Evolutionary conservation across 2,113 vertebrate genomes (phyloP).

Genomic region (Silurus meridionalis): DNA sequence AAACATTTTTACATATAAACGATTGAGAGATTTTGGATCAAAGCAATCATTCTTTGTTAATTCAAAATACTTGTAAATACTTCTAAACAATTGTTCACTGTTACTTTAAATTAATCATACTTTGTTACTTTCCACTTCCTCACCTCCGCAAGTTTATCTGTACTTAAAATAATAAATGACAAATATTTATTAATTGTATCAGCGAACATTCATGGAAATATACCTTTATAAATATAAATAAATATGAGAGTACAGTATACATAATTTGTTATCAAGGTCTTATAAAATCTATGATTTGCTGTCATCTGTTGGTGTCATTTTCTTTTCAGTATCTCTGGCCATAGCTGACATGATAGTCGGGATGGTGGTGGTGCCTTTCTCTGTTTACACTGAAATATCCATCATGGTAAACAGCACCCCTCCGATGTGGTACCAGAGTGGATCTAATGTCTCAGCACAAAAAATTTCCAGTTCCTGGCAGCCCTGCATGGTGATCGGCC

Average conservation of each 20-base stretch:
- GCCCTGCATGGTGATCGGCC: constrained; percentile 79
- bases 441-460: constrained; percentile 23
- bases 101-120: neutral
- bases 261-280: neutral
- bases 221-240: neutral
- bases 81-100: neutral
- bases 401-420: constrained; percentile 69
- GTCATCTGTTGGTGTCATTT: constrained; percentile 22
- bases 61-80: neutral
- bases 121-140: neutral
- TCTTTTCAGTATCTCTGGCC: constrained; percentile 74
- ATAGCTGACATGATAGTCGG: constrained; percentile 80
- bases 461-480: constrained; percentile 59
- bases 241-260: neutral
- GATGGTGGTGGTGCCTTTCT: constrained; percentile 78
- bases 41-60: neutral
- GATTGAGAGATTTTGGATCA: neutral
- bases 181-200: neutral
- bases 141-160: no score
- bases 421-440: constrained; percentile 66
- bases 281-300: neutral
- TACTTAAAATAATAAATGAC: neutral
- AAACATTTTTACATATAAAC: neutral
- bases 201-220: neutral
- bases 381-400: constrained; percentile 76